Conservation (phyloP, 2,797 vertebrate species). For the Phaenicophaeus curvirostris region DNA sequence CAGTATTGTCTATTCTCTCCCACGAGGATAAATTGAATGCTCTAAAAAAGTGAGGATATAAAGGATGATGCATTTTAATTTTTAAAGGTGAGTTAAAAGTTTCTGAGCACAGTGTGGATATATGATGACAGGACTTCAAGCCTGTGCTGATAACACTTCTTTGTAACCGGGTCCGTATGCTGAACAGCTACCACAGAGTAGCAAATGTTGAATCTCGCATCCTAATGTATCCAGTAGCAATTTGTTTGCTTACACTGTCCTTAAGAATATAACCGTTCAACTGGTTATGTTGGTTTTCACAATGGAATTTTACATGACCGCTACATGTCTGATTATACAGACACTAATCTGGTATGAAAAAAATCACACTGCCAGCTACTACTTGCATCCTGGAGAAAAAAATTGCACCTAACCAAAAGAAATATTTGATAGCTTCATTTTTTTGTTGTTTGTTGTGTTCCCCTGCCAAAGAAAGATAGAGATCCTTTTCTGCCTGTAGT, state of each 20-base stretch:
- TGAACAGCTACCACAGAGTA: not conserved
- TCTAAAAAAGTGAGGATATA: not conserved
- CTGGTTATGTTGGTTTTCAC: too few relatives aligned
- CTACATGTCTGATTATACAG: not conserved
- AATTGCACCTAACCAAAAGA: not conserved
- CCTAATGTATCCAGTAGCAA: not conserved
- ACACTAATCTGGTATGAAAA: not conserved
- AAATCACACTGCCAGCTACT: not conserved
- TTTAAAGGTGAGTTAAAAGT: not conserved
- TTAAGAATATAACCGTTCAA: not conserved
- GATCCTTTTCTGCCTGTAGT: not conserved
- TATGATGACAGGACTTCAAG: not conserved
- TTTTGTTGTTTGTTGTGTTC: not conserved
- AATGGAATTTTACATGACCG: not conserved
- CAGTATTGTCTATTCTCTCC: not conserved
- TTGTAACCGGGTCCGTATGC: not conserved
- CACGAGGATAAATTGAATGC: rapidly evolving
- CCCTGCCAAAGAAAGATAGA: not conserved
- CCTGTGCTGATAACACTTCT: not conserved
- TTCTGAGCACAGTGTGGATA: not conserved
- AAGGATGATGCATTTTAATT: not conserved
- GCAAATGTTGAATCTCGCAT: not conserved
- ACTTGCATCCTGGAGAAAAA: not conserved
- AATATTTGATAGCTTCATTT: not conserved
- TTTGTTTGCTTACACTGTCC: not conserved